Percentiles rank a stretch among this genome's conserved stretches.
These are phyloP conservation scores for Octomys mimax DNA, from an alignment of 2,797 vertebrate genomes.

Conservation along the genomic window DNA sequence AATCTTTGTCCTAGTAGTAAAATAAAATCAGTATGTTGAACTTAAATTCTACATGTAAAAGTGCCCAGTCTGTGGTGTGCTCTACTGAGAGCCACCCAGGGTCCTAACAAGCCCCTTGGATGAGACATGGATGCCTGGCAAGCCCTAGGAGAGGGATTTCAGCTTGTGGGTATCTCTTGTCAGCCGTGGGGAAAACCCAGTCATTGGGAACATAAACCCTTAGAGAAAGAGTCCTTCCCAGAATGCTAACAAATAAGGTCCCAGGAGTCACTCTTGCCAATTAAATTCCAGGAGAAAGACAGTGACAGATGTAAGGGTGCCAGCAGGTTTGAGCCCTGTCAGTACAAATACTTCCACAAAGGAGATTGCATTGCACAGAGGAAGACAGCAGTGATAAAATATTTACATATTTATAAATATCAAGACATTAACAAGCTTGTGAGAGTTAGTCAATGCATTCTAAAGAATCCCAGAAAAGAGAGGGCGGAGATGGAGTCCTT, in stretches of 20 bases:
- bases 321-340: conserved; percentile 45
- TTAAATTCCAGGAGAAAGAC: conserved; percentile 71
- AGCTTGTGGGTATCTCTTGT: background rate
- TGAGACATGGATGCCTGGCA: background rate
- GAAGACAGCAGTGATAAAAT: conserved; percentile 48
- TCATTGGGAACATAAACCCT: background rate
- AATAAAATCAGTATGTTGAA: background rate
- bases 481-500: background rate
- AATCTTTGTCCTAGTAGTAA: background rate
- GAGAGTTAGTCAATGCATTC: background rate
- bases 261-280: conserved; percentile 3
- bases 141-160: background rate
- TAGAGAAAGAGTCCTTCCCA: conserved; percentile 43
- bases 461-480: conserved; percentile 30
- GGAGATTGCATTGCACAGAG: conserved; percentile 9
- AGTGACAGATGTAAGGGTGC: conserved; percentile 62
- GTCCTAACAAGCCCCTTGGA: background rate
- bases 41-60: background rate
- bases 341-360: conserved; percentile 50
- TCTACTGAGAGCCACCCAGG: background rate
- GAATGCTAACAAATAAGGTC: conserved; percentile 46
- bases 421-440: conserved; percentile 60
- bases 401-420: conserved; percentile 68
- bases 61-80: background rate
- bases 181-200: conserved; percentile 1